Evolutionary conservation across 2,888 invertebrate genomes (phyloP), one percentile per base, ranked within the genome.

Genomic region (Embidobia sp.): DNA sequence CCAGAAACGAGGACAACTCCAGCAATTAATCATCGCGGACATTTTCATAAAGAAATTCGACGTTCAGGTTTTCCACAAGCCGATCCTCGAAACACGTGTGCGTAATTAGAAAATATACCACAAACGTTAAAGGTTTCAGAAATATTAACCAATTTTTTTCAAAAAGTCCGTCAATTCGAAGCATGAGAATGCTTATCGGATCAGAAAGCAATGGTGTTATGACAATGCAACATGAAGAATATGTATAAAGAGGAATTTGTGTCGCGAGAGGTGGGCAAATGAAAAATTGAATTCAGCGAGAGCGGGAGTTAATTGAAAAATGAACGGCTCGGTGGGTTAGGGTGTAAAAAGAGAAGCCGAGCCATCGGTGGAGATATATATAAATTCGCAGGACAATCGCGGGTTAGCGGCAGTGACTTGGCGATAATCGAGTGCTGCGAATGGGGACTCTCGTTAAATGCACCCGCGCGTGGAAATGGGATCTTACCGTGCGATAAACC

Each of bases 381-480:
- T 67, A 66, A 72, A 78, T 76, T 61, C 75, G 64, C 73, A 40
- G 70, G 57, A 64, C 53, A 64, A 76, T 51, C 53, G 72, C 66
- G 61, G 79, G 69, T 73, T 73, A 73, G 42, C 53, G 76, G 66
- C 69, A 59, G 53, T 79, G 77, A 77, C 77, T 70, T 64, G 77
- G 53, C 59, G 64, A 70, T 72, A 77, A 77, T 77, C 75, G 69
- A 67, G 59, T 59, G 48, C 61, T 22, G 51, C 61, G 74, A 61
- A 61, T 46, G 49, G 44, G 51, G 70, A 53, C 75, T 59, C 72
- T 79, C 76, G 75, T 79, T 79, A 79, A 79, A 76, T 64, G 69
- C 78, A 73, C 73, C 53, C 75, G 73, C 61, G 75, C 69, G 78
- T 79, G 76, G 78, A 79, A 79, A 76, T 76, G 69, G 75, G 78